A percentile compares a stretch with the other conserved stretches of the same genome.
These are phyloP conservation scores for Pterocles orientalis DNA, from an alignment of 2,113 vertebrate species.

Conservation along the genomic window DNA sequence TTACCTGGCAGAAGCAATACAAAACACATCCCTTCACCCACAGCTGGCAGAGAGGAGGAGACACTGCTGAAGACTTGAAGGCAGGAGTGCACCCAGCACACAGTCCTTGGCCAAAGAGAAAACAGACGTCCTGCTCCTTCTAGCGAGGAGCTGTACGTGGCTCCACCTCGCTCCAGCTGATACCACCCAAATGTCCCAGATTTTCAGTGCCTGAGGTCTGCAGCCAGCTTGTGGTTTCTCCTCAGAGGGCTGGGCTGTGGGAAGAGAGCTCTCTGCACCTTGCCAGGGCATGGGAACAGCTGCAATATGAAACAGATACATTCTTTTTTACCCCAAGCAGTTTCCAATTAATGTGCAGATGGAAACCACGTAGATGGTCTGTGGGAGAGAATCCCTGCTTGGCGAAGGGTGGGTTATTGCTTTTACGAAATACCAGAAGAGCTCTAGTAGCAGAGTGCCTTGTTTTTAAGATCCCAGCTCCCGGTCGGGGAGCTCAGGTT, in stretches of 20 bases:
- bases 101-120: background rate
- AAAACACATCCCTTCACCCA: background rate
- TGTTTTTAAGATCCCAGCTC: background rate
- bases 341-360: conserved; percentile 54
- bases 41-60: background rate
- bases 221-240: background rate
- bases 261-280: conserved; percentile 30
- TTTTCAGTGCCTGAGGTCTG: background rate
- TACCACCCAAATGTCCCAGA: background rate
- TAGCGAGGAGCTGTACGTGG: fast-evolving
- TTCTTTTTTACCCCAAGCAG: conserved; percentile 6
- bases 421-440: conserved; percentile 10
- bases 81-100: background rate
- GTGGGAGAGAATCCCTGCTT: conserved; percentile 34
- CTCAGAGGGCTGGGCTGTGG: background rate
- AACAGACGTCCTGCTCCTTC: background rate
- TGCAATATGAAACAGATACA: background rate
- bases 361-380: conserved; percentile 11
- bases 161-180: background rate
- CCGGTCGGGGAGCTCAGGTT: background rate
- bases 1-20: background rate
- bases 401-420: background rate
- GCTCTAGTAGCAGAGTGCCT: background rate
- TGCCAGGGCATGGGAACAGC: conserved; percentile 12
- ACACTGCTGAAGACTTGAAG: background rate